Conservation (phyloP, 2,888 invertebrate genomes). For the Diarsia mendica region DNA sequence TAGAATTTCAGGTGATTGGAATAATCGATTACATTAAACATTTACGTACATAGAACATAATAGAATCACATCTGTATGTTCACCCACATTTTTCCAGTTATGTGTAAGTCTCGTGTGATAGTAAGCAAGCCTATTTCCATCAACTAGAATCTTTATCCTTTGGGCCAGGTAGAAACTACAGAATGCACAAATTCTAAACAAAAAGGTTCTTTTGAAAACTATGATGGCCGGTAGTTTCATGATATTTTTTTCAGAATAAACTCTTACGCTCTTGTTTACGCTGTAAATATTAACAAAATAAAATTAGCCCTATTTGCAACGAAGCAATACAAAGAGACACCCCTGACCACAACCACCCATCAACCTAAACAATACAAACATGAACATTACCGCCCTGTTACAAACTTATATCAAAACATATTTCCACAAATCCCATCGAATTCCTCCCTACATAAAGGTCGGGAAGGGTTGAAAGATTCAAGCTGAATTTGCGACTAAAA, state of each 20-base stretch:
- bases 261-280: too few species aligned
- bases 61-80: too few species aligned
- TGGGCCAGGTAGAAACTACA: too few species aligned
- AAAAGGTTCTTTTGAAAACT: too few species aligned
- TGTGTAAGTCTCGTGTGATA: too few species aligned
- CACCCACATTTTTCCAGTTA: too few species aligned
- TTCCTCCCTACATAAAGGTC: conserved; percentile 55
- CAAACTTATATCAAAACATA: conserved; percentile 58
- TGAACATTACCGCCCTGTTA: conserved; percentile 38
- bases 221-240: too few species aligned
- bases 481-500: conserved; percentile 71
- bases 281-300: background rate
- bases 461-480: conserved; percentile 67
- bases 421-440: conserved; percentile 57
- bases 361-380: conserved; percentile 32
- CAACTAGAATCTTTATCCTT: too few species aligned
- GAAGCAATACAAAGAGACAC: background rate
- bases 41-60: too few species aligned
- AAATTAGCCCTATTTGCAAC: background rate
- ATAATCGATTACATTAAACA: background rate
- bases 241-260: too few species aligned
- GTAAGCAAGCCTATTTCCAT: too few species aligned
- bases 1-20: background rate
- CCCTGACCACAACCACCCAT: conserved; percentile 24
- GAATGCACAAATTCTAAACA: too few species aligned